phyloP scores from a whole-genome alignment of 2,888 invertebrate genomes.

The Drosophila pseudotalamancana region DNA sequence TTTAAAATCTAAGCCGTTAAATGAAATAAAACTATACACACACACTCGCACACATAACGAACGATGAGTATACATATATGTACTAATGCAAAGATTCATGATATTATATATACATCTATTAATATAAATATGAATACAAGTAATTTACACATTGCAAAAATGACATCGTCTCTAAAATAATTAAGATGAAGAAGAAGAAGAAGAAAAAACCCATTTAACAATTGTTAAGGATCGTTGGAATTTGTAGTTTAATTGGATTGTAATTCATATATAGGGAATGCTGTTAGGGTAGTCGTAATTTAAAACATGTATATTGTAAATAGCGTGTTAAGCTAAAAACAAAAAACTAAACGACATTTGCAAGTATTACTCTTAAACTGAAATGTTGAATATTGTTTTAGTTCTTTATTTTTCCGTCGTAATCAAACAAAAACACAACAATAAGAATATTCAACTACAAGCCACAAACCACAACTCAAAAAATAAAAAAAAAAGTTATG shows the following conservation, averaged over 20 bases:
- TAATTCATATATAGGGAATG: slow-evolving; percentile 69
- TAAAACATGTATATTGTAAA: slow-evolving; percentile 74
- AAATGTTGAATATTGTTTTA: slow-evolving; percentile 20
- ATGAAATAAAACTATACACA: slow-evolving; percentile 61
- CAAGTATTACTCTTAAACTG: slow-evolving; percentile 19
- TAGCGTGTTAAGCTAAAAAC: slow-evolving; percentile 62
- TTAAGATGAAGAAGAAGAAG: background rate
- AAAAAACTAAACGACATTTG: slow-evolving; percentile 26
- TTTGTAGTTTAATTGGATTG: slow-evolving; percentile 73
- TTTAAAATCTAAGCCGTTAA: slow-evolving; percentile 78
- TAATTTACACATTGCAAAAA: slow-evolving; percentile 64
- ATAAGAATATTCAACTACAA: slow-evolving; percentile 20
- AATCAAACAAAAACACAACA: slow-evolving; percentile 8
- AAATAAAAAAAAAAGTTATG: slow-evolving; percentile 24
- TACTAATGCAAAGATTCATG: slow-evolving; percentile 27
- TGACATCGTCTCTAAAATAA: slow-evolving; percentile 55
- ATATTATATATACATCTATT: slow-evolving; percentile 13
- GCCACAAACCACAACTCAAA: slow-evolving; percentile 20
- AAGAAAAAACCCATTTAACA: slow-evolving; percentile 40
- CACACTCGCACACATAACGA: slow-evolving; percentile 22
- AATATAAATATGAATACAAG: slow-evolving; percentile 24
- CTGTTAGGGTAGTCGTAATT: slow-evolving; percentile 75
- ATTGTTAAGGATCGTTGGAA: slow-evolving; percentile 77
- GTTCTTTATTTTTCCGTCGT: slow-evolving; percentile 38
- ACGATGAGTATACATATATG: slow-evolving; percentile 19